Conservation (phyloP, 30 jellyfish, hydroid and myxozoan genomes). For the Phacellophora camtschatica region DNA sequence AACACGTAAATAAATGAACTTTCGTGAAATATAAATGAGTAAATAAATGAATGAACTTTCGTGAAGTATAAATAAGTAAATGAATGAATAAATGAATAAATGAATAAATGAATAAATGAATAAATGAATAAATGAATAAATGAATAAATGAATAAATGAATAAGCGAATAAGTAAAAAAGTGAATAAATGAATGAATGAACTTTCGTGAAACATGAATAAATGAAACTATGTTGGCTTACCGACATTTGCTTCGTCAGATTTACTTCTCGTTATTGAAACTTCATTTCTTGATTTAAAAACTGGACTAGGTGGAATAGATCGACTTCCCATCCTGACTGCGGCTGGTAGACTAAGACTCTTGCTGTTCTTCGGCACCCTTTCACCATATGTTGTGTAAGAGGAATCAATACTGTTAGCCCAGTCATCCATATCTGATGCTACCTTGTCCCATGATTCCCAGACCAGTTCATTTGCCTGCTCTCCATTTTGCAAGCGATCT, state of each 20-base stretch:
- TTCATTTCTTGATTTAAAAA: slow-evolving; percentile 6
- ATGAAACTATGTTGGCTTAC: no score
- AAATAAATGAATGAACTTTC: no score
- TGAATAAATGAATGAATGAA: no score
- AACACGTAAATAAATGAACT: no score
- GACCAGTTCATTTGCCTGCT: slow-evolving; percentile 68
- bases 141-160: no score
- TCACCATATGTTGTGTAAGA: slow-evolving; percentile 28
- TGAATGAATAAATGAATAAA: no score
- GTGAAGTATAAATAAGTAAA: no score
- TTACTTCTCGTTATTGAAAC: slow-evolving; percentile 76
- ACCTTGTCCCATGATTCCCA: slow-evolving; percentile 84
- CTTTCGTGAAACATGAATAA: no score
- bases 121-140: no score
- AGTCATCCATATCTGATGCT: slow-evolving; percentile 51
- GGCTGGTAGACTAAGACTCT: slow-evolving; percentile 44
- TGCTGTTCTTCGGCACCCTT: slow-evolving; percentile 11
- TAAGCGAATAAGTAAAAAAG: no score
- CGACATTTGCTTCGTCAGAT: slow-evolving; percentile 93
- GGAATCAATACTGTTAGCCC: slow-evolving; percentile 26
- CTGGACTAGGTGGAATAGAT: slow-evolving; percentile 94
- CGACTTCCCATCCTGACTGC: slow-evolving; percentile 33
- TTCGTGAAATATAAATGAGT: no score
- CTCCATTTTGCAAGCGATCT: slow-evolving; percentile 83
- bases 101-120: no score